Conservation (phyloP, 1,140 invertebrate species). For the Drosophila athabasca region DNA sequence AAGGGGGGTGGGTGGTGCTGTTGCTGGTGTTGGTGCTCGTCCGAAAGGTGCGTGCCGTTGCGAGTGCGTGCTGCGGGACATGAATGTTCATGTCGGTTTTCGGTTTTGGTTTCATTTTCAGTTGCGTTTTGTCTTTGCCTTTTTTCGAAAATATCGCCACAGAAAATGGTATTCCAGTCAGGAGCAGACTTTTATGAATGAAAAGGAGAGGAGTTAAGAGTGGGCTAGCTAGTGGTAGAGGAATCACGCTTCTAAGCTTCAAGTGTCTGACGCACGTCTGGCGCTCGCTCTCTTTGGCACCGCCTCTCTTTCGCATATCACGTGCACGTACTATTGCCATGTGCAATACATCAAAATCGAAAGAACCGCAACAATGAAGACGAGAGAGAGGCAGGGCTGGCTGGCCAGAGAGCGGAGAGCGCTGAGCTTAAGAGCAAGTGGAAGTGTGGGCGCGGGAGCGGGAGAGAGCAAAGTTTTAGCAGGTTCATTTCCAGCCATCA, state of each 20-base stretch:
- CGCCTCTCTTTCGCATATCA: slow-evolving; percentile 29
- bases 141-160: slow-evolving; percentile 63
- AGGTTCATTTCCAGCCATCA: slow-evolving; percentile 60
- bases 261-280: slow-evolving; percentile 44
- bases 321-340: slow-evolving; percentile 7
- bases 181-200: slow-evolving; percentile 75
- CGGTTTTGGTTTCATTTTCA: slow-evolving; percentile 62
- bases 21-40: neutral
- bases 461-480: slow-evolving; percentile 31
- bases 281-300: slow-evolving; percentile 13
- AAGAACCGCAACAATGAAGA: slow-evolving; percentile 28
- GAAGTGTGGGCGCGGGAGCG: neutral
- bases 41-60: slow-evolving; percentile 24
- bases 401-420: too few species aligned
- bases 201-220: slow-evolving; percentile 16
- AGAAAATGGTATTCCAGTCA: slow-evolving; percentile 67
- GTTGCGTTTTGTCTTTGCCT: slow-evolving; percentile 65
- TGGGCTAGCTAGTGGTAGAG: slow-evolving; percentile 4
- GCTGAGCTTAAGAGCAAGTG: too few species aligned
- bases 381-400: neutral
- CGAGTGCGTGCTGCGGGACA: slow-evolving; percentile 76
- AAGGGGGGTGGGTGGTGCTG: neutral
- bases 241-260: slow-evolving; percentile 28
- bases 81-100: slow-evolving; percentile 67
- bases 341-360: slow-evolving; percentile 17